phyloP scores from a whole-genome alignment of 23 tunicate species.

The Clavelina lepadiformis region DNA sequence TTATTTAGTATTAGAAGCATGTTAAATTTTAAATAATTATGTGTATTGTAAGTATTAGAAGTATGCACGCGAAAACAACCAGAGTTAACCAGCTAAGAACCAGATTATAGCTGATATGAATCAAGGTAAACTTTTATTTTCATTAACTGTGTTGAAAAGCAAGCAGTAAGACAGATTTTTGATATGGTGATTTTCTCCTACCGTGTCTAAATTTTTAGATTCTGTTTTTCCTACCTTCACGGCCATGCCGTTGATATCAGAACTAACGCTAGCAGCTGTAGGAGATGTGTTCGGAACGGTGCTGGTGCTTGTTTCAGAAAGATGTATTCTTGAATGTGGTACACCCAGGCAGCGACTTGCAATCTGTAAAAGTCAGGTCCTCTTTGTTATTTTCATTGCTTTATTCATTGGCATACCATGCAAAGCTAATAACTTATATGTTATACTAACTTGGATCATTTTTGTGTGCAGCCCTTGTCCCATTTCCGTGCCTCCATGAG shows the following conservation, averaged over 20 bases:
- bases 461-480: slow-evolving; percentile 97
- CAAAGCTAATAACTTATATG: not conserved
- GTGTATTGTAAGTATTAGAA: too few species aligned
- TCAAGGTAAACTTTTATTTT: too few species aligned
- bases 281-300: slow-evolving; percentile 85
- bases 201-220: too few species aligned
- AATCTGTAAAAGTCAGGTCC: slow-evolving; percentile 29
- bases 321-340: slow-evolving; percentile 44
- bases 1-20: not conserved
- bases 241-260: slow-evolving; percentile 90
- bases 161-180: too few species aligned
- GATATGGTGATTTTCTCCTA: too few species aligned
- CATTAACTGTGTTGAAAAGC: too few species aligned
- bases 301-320: slow-evolving; percentile 68
- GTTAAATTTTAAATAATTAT: too few species aligned
- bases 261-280: slow-evolving; percentile 69
- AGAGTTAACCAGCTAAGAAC: too few species aligned
- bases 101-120: too few species aligned
- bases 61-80: too few species aligned
- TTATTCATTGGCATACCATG: not conserved
- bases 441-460: slow-evolving; percentile 90
- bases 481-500: slow-evolving; percentile 97
- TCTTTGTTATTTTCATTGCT: not conserved
- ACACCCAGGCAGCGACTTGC: slow-evolving; percentile 77
- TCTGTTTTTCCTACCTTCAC: too few species aligned